phyloP scores from a whole-genome alignment of 1,140 invertebrate genomes.

The Procambarus clarkii region DNA sequence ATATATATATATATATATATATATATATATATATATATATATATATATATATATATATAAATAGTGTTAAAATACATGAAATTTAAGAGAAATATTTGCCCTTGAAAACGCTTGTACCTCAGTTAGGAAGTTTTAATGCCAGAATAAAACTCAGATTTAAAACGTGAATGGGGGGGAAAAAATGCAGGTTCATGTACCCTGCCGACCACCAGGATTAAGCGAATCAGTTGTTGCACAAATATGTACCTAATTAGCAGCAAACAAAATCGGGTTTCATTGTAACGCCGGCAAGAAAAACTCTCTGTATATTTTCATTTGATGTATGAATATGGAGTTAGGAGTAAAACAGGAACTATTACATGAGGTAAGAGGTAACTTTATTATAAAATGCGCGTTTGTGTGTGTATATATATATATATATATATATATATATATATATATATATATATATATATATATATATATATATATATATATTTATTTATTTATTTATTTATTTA shows the following conservation, averaged over 20 bases:
- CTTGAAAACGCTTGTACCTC: background rate
- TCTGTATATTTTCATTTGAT: too few species aligned
- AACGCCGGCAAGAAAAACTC: background rate
- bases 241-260: background rate
- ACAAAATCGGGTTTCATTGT: background rate
- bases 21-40: constrained; percentile 44
- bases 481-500: constrained; percentile 2
- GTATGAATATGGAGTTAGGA: too few species aligned
- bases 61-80: background rate
- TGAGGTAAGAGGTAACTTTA: too few species aligned
- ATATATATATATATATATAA: constrained; percentile 24
- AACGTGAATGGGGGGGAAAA: background rate
- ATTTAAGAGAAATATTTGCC: background rate
- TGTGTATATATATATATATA: constrained; percentile 28
- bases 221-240: background rate
- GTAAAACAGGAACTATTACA: too few species aligned
- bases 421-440: constrained; percentile 29
- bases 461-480: background rate
- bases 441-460: background rate
- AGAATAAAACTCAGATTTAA: background rate
- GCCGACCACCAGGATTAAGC: background rate
- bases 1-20: constrained; percentile 43
- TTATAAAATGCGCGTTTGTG: background rate
- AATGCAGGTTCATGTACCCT: background rate
- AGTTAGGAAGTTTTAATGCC: background rate